A percentile compares a stretch with the other conserved stretches of the same genome.
These are phyloP conservation scores for Columba guinea DNA, from an alignment of 2,797 vertebrate species.

Conservation along the genomic window DNA sequence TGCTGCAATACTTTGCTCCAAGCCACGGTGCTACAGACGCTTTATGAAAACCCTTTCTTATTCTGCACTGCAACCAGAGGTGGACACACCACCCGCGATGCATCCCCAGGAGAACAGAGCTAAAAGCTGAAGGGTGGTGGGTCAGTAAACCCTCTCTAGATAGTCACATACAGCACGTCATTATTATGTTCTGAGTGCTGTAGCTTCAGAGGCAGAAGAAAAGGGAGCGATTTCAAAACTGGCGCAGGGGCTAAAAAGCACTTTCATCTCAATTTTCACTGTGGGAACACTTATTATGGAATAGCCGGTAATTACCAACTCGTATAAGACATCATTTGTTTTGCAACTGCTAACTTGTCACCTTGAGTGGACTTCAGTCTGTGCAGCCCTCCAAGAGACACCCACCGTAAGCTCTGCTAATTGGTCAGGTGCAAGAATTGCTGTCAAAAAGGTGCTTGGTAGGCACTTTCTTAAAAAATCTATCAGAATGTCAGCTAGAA, in stretches of 20 bases:
- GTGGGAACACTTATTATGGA: neutral
- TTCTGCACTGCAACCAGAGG: neutral
- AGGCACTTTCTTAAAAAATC: neutral
- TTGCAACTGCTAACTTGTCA: neutral
- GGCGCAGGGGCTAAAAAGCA: neutral
- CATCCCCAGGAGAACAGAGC: neutral
- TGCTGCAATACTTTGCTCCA: neutral
- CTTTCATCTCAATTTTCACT: neutral
- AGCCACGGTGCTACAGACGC: neutral
- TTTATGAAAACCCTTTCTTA: neutral
- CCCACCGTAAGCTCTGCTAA: neutral
- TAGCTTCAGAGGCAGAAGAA: neutral
- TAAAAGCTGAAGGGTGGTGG: neutral
- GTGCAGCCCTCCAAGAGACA: neutral
- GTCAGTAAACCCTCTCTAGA: neutral
- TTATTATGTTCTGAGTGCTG: rapidly evolving
- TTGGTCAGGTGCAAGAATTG: neutral
- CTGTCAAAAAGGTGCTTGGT: neutral
- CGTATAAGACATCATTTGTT: neutral
- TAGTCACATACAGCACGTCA: neutral
- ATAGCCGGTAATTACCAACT: neutral
- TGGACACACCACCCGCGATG: rapidly evolving
- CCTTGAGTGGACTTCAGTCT: neutral
- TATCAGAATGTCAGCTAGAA: constrained; percentile 4
- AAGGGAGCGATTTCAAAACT: neutral